phyloP scores from a whole-genome alignment of 2,888 invertebrate species.

The Pseudoips prasinana region DNA sequence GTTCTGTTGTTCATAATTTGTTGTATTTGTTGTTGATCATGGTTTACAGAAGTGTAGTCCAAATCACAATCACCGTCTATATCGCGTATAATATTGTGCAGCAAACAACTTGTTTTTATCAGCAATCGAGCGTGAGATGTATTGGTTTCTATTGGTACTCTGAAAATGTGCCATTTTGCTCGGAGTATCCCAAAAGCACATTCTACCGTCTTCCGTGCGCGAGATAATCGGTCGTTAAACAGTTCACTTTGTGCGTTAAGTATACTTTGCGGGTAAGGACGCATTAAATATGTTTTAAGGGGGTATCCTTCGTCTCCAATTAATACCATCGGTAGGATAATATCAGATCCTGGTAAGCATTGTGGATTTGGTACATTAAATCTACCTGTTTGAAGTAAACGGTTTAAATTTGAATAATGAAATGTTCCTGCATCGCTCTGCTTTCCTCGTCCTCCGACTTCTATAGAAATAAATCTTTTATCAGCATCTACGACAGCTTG shows the following conservation, averaged over 20 bases:
- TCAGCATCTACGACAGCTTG: constrained; percentile 24
- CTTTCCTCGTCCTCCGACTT: constrained; percentile 24
- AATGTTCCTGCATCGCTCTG: constrained; percentile 29
- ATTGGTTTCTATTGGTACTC: constrained; percentile 22
- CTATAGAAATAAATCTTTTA: constrained; percentile 12
- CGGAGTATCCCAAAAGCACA: constrained; percentile 20
- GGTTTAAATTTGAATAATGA: constrained; percentile 11
- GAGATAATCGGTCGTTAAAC: constrained; percentile 18
- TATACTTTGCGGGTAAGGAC: too few relatives aligned
- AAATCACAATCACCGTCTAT: constrained; percentile 16
- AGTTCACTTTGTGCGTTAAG: constrained; percentile 14
- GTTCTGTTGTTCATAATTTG: constrained; percentile 14
- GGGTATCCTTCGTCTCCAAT: constrained; percentile 24
- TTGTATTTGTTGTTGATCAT: constrained; percentile 9
- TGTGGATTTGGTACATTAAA: constrained; percentile 4
- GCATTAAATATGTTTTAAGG: constrained; percentile 22
- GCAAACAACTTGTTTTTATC: constrained; percentile 13
- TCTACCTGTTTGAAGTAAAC: constrained; percentile 11
- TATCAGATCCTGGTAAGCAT: constrained; percentile 13
- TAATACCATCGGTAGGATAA: constrained; percentile 11
- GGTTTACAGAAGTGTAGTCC: constrained; percentile 13
- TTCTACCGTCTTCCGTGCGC: constrained; percentile 10
- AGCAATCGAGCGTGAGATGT: constrained; percentile 19
- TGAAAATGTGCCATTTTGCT: constrained; percentile 21
- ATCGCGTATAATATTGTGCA: constrained; percentile 19